Percentiles rank a stretch among this genome's conserved stretches.
These are phyloP conservation scores for Drosophila mercatorum DNA, from an alignment of 2,888 invertebrate species.

Conservation along the genomic window DNA sequence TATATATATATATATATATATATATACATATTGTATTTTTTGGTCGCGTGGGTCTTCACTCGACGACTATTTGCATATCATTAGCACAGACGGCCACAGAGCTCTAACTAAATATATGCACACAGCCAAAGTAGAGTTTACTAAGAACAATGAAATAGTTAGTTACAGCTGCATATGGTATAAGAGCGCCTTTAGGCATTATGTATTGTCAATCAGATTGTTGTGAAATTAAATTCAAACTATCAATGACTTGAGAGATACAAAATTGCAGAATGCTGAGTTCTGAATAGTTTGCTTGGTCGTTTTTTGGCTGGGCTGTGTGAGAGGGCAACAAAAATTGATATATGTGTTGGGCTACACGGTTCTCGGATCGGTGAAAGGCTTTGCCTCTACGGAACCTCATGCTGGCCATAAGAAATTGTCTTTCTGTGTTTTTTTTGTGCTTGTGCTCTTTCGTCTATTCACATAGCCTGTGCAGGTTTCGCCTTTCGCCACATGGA, in stretches of 20 bases:
- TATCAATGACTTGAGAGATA: background rate
- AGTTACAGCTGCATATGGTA: background rate
- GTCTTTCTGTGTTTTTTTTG: constrained; percentile 3
- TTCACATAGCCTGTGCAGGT: constrained; percentile 29
- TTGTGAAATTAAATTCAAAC: background rate
- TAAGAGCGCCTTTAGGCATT: too few relatives aligned
- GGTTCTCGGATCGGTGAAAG: constrained; percentile 37
- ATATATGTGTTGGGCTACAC: background rate
- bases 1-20: constrained; percentile 3
- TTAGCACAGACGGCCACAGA: constrained; percentile 48
- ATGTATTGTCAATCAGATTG: background rate
- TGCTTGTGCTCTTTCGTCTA: background rate
- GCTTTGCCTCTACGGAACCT: background rate
- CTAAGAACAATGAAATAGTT: background rate
- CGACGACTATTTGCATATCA: constrained; percentile 70
- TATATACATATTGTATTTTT: constrained; percentile 16
- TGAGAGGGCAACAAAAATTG: constrained; percentile 7
- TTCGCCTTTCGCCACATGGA: constrained; percentile 50
- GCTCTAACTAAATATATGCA: constrained; percentile 40
- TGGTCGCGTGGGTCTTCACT: constrained; percentile 24
- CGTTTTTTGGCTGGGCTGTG: background rate
- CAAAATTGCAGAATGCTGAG: background rate
- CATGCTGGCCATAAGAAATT: constrained; percentile 7
- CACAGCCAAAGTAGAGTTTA: constrained; percentile 31
- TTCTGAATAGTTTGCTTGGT: background rate